Base-by-base conservation (phyloP, 2,113 vertebrate genomes). In the Toxotes chatareus region DNA sequence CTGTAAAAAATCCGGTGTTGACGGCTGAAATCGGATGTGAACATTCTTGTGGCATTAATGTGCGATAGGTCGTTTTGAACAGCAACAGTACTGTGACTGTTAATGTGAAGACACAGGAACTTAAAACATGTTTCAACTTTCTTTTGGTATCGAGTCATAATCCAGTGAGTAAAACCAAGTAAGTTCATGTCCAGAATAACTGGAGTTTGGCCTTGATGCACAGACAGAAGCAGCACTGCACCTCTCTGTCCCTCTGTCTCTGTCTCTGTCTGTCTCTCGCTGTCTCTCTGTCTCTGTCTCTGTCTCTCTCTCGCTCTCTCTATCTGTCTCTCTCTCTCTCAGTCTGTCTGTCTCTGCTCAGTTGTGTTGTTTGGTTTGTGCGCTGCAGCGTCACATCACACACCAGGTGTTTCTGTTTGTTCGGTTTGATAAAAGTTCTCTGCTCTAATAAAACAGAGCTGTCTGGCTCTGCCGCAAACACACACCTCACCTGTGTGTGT, bases 381-480 rank as follows among this genome's bases (percentile, higher is more conserved):
- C 67, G 55, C 82, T 83, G 86, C 84, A 64, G 84, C 73, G 19
- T 79, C 79, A 64, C 84, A 71, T 73, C 79, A 77, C 89, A 83
- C 79, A 79, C 80, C 85, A 89, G 82, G 80, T 85, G 88, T 83
- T 85, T 82, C 79, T 89, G 83, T 91, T 89, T 91, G 87, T 81
- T 85, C 82, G 57, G 79, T 76, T 75, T 84, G 85, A 88, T 90
- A 82, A 90, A 88, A 86, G 71, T 81, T 82, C 76, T 87, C 73
- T 65, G 73, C 85, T 73, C 71, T 82, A 79, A 80, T 84, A 78
- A 88, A 86, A 72, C 84, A n/a, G n/a, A n/a, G 85, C 82, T 84
- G 86, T 83, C 76, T 82, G 73, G 76, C 62, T 84, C 61, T 21
- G 61, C 42, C 3, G 67, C 83, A 90, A 79, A 88, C 86, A 86